These are phyloP conservation scores for Neodon shergylaensis DNA, from an alignment of 2,113 vertebrate species.

Conservation along the genomic window DNA sequence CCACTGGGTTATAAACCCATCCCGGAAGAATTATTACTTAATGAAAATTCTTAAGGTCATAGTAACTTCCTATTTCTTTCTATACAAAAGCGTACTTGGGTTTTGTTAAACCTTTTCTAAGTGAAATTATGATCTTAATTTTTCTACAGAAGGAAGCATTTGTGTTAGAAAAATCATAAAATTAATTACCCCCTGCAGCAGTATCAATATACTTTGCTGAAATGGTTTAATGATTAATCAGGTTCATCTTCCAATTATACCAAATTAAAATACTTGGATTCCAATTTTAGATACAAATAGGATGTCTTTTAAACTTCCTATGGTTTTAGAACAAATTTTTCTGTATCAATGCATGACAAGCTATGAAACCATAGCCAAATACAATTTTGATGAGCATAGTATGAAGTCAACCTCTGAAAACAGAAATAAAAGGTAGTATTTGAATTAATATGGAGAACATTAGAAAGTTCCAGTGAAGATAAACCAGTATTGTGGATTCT, in stretches of 20 bases:
- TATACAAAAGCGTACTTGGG: not conserved
- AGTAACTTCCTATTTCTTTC: not conserved
- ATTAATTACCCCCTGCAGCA: not conserved
- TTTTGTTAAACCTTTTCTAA: not conserved
- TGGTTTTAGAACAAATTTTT: conserved; percentile 26
- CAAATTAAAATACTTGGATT: conserved; percentile 30
- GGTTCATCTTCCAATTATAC: conserved; percentile 22
- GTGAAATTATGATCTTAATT: not conserved
- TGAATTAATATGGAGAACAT: not conserved
- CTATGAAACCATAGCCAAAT: not conserved
- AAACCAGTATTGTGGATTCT: not conserved
- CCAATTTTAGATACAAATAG: not conserved
- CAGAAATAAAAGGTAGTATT: not conserved
- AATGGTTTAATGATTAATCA: conserved; percentile 22
- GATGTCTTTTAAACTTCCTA: conserved; percentile 22
- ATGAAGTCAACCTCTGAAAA: not conserved
- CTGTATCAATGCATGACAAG: not conserved
- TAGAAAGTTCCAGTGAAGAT: not conserved
- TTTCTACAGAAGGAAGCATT: not conserved
- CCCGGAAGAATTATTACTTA: conserved; percentile 25
- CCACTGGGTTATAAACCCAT: not conserved
- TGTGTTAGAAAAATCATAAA: conserved; percentile 84
- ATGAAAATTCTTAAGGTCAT: not conserved
- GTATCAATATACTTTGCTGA: conserved; percentile 18
- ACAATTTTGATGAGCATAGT: not conserved